phyloP scores from a whole-genome alignment of 64 coral and sea anemone genomes.

The Porites lutea region DNA sequence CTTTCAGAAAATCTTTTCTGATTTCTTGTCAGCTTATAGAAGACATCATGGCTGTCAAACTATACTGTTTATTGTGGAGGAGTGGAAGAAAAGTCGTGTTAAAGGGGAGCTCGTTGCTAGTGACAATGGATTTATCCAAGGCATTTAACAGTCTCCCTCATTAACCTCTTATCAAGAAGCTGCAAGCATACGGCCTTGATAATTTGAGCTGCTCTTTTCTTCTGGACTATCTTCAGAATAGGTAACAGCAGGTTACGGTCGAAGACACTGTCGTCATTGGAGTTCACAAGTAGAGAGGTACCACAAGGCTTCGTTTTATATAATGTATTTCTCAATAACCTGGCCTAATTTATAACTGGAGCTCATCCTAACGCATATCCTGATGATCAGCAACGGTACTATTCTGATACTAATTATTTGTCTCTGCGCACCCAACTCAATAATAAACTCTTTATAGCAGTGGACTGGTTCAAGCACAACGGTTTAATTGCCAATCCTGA shows the following conservation, averaged over 20 bases:
- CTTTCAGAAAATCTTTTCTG: background rate
- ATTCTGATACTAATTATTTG: background rate
- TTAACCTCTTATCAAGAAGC: background rate
- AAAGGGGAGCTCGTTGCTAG: background rate
- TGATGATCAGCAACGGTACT: background rate
- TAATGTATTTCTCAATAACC: slow-evolving; percentile 13
- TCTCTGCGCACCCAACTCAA: background rate
- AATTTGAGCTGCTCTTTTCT: background rate
- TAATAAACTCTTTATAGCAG: background rate
- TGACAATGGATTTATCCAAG: background rate
- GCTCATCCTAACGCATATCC: background rate
- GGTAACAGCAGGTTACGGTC: background rate
- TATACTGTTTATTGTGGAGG: background rate
- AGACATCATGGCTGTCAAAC: background rate
- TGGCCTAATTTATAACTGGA: slow-evolving; percentile 1
- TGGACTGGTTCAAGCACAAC: slow-evolving; percentile 2
- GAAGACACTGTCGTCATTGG: too few species aligned
- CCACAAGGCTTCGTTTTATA: background rate
- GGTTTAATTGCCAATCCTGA: background rate
- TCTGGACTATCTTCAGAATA: background rate
- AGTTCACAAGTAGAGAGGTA: too few species aligned
- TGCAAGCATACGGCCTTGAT: background rate
- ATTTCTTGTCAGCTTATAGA: background rate
- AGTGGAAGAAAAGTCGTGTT: background rate
- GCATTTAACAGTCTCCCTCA: slow-evolving; percentile 1